Base-by-base conservation (phyloP, 2,888 invertebrate species). In the Troides aeacus region DNA sequence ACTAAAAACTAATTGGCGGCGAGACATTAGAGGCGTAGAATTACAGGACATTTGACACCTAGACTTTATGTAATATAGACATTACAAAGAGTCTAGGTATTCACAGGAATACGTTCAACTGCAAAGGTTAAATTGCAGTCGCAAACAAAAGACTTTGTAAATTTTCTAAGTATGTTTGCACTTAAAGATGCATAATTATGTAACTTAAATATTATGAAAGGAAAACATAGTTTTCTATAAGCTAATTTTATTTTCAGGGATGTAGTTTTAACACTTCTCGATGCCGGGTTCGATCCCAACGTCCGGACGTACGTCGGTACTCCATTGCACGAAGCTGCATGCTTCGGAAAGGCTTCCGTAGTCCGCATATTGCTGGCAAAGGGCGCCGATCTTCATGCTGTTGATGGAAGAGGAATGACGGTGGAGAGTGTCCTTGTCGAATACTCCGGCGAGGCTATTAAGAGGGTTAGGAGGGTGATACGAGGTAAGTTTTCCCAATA, bases 281-380 rank as follows among this genome's bases (percentile, higher is more conserved):
- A 95, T 17, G 96, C 97, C 23, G 98, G 98, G 0, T 96, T 98
- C 78, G 96, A 97, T 84, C 97, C 98, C 7, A 98, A 99, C 88
- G 94, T 96, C 50, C 93, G 96, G 77, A 97, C 98, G 18, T 95
- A 96, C 71, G 95, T 95, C 50, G 99, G 99, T 0, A 97, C 97
- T 8, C 97, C 98, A 0, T 93, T 99, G 72, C 99, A 99, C 91
- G 98, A 98, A 84, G 98, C 99, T 0, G 98, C 98, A 0, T 94
- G 97, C 36, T 98, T 96, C 85, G 98, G 98, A 23, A 98, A 98
- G 87, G 95, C 96, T 75, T 96, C 97, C 71, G 97, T 98, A 23
- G 98, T 97, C 30, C 94, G 96, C 67, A 94, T 96, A 0, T 93
- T 98, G 53, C 91, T 99, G 21, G 95, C 96, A 73, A 94, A 95